phyloP scores from a whole-genome alignment of 2,888 invertebrate species.

The Phymatocera aterrima region DNA sequence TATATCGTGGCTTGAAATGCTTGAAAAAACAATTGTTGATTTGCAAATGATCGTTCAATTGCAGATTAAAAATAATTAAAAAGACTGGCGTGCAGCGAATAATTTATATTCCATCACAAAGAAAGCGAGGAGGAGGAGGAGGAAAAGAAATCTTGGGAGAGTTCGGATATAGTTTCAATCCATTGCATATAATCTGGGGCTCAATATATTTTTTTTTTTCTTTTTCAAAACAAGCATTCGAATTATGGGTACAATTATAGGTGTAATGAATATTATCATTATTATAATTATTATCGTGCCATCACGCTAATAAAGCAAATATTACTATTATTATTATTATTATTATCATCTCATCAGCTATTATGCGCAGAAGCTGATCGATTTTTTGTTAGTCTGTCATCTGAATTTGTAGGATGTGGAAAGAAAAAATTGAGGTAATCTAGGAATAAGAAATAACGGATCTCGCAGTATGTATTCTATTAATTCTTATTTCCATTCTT shows the following conservation, averaged over 20 bases:
- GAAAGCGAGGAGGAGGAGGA: too few relatives aligned
- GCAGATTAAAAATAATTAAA: slow-evolving; percentile 64
- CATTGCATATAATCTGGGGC: slow-evolving; percentile 25
- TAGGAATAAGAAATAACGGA: background rate
- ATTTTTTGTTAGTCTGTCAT: too few relatives aligned
- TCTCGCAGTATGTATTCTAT: background rate
- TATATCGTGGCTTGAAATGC: slow-evolving; percentile 72
- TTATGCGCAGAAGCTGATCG: too few relatives aligned
- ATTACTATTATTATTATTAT: background rate
- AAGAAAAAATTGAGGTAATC: background rate
- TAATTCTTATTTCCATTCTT: background rate
- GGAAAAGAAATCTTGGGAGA: background rate
- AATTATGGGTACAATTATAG: slow-evolving; percentile 39
- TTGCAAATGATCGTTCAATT: slow-evolving; percentile 71
- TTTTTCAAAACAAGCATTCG: background rate
- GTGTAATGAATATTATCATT: too few relatives aligned
- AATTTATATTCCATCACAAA: too few relatives aligned
- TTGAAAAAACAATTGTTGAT: slow-evolving; percentile 72
- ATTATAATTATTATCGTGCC: too few relatives aligned
- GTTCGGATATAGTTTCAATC: background rate
- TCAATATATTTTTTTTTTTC: background rate
- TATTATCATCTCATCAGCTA: too few relatives aligned
- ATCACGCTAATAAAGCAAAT: too few relatives aligned
- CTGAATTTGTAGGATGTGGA: too few relatives aligned
- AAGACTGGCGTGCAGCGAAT: background rate